Evolutionary conservation across 2,113 vertebrate species (phyloP).

Genomic region (Tupaia chinensis): DNA sequence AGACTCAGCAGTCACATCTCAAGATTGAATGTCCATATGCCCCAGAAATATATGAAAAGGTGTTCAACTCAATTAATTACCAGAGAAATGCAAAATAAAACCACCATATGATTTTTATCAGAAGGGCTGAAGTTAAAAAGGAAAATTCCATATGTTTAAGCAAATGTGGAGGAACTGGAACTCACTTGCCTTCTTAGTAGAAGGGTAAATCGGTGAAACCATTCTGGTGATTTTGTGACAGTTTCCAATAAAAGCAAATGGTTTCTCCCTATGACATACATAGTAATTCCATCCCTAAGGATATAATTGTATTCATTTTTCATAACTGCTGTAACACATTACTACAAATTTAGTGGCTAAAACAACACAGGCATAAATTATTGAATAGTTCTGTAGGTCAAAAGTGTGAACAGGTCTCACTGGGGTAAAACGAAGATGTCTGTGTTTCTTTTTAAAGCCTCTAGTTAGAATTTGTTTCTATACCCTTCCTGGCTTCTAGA

Average conservation of each 20-base stretch:
- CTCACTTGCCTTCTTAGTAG: background rate
- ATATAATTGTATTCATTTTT: background rate
- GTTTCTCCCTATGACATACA: background rate
- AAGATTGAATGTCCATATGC: background rate
- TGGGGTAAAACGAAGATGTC: background rate
- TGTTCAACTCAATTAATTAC: background rate
- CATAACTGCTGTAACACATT: background rate
- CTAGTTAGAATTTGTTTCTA: no score
- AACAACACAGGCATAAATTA: background rate
- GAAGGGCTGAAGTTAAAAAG: background rate
- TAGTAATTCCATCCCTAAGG: background rate
- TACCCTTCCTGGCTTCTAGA: background rate
- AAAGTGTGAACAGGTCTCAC: background rate
- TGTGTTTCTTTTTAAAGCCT: background rate
- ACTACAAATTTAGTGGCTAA: background rate
- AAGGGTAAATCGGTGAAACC: background rate
- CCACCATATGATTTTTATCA: background rate
- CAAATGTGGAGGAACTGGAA: background rate
- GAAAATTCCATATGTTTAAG: background rate
- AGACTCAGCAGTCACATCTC: background rate
- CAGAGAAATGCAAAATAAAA: background rate
- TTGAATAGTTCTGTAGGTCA: background rate
- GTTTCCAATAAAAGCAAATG: background rate
- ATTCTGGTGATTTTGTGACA: background rate
- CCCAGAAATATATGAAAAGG: background rate